Evolutionary conservation across 1,140 invertebrate species (phyloP).

Genomic region (Halictus rubicundus): DNA sequence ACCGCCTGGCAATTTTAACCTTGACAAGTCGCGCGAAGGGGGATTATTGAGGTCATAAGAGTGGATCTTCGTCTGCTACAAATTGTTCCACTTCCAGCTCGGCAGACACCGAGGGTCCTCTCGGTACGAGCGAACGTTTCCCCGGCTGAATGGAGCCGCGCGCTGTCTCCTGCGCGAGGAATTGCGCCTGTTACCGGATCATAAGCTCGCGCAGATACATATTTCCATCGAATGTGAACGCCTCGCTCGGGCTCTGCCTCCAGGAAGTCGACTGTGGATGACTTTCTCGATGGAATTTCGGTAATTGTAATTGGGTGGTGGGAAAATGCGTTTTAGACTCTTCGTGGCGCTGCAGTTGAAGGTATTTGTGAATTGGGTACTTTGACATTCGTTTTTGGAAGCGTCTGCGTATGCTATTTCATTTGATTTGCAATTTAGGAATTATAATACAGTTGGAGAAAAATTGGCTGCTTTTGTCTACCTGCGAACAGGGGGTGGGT

Average conservation of each 20-base stretch:
- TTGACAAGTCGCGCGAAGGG: constrained; percentile 38
- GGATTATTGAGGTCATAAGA: constrained; percentile 53
- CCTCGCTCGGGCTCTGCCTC: too few species aligned
- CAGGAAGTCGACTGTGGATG: neutral
- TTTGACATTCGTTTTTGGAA: too few species aligned
- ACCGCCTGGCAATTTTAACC: constrained; percentile 34
- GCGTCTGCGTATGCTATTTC: too few species aligned
- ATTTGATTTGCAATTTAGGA: too few species aligned
- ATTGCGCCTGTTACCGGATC: constrained; percentile 16
- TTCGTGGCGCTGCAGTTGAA: too few species aligned
- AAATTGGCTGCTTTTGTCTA: too few species aligned
- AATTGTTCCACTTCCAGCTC: constrained; percentile 41
- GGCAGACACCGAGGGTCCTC: constrained; percentile 13
- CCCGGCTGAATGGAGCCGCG: constrained; percentile 13
- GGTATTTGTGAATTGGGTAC: too few species aligned
- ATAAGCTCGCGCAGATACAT: neutral
- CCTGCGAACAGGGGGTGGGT: too few species aligned
- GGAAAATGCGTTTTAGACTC: too few species aligned
- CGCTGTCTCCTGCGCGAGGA: neutral
- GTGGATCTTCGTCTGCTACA: constrained; percentile 46
- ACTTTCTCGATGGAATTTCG: neutral
- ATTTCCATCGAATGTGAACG: neutral
- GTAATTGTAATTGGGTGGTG: too few species aligned
- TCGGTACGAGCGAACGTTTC: constrained; percentile 17
- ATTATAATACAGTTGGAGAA: too few species aligned